Evolutionary conservation across 2,113 vertebrate species (phyloP).

Genomic region (Clarias macrocephalus): DNA sequence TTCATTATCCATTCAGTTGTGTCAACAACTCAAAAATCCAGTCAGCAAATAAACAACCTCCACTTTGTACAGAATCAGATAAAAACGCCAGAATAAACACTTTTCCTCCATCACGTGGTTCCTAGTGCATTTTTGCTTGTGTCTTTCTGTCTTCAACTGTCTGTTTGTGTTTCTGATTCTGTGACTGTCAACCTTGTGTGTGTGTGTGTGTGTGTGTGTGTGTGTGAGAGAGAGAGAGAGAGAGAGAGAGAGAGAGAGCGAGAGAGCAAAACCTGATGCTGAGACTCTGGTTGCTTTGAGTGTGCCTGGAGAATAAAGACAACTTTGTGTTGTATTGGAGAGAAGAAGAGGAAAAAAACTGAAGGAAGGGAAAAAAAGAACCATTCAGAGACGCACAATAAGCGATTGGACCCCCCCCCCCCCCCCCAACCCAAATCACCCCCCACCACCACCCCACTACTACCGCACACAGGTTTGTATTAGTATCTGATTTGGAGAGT

Average conservation of each 20-base stretch:
- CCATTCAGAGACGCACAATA: neutral
- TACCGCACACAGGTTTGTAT: neutral
- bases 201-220: neutral
- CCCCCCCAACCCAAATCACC: too few relatives aligned
- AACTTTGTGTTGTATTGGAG: neutral
- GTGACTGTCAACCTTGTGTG: neutral
- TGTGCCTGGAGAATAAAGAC: neutral
- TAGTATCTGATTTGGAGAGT: neutral
- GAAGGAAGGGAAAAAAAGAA: neutral
- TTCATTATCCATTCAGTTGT: neutral
- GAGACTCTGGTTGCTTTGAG: neutral
- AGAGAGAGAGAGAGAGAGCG: too few relatives aligned
- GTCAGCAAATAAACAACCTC: neutral
- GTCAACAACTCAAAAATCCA: neutral
- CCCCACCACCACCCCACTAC: too few relatives aligned
- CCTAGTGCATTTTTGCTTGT: neutral
- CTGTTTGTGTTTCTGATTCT: neutral
- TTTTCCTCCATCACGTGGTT: neutral
- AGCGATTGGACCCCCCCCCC: too few relatives aligned
- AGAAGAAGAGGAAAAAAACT: neutral
- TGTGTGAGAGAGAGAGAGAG: too few relatives aligned
- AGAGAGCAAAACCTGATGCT: neutral
- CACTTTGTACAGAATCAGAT: neutral
- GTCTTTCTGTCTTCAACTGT: neutral
- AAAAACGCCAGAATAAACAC: neutral